These are phyloP conservation scores for Carollia perspicillata DNA, from an alignment of 2,113 vertebrate species.

Conservation along the genomic window DNA sequence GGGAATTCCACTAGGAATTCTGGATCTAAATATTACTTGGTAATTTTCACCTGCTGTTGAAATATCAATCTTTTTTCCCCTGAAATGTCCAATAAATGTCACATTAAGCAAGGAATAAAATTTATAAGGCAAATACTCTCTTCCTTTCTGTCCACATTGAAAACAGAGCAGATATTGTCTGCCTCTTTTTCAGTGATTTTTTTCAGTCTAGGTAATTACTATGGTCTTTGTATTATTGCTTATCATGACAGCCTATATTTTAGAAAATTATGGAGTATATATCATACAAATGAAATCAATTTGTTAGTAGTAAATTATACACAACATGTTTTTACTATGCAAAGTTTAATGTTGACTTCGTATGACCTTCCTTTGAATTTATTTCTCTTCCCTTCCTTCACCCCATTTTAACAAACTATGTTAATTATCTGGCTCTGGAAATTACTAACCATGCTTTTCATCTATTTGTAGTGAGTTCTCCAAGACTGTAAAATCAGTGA, in stretches of 20 bases:
- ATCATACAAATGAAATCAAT: constrained; percentile 1
- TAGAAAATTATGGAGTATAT: not conserved
- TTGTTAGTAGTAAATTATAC: not conserved
- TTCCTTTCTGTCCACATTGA: not conserved
- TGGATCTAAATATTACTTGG: not conserved
- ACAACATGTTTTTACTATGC: not conserved
- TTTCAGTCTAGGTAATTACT: not conserved
- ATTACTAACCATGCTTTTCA: not conserved
- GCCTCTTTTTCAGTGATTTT: not conserved
- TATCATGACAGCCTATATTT: not conserved
- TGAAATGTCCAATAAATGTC: not conserved
- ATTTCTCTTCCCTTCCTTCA: not conserved
- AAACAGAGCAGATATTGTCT: not conserved
- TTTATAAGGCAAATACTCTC: not conserved
- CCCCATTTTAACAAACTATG: not conserved
- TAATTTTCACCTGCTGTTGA: constrained; percentile 49
- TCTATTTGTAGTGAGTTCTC: not conserved
- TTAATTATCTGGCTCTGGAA: not conserved
- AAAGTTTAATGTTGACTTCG: not conserved
- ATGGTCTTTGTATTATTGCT: not conserved
- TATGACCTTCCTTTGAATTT: not conserved
- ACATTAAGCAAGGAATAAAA: constrained; percentile 14
- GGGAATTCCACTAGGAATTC: not conserved
- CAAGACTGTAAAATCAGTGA: constrained; percentile 37
- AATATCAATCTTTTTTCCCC: not conserved